Conservation (phyloP, 2,113 vertebrate species). For the Vidua macroura region DNA sequence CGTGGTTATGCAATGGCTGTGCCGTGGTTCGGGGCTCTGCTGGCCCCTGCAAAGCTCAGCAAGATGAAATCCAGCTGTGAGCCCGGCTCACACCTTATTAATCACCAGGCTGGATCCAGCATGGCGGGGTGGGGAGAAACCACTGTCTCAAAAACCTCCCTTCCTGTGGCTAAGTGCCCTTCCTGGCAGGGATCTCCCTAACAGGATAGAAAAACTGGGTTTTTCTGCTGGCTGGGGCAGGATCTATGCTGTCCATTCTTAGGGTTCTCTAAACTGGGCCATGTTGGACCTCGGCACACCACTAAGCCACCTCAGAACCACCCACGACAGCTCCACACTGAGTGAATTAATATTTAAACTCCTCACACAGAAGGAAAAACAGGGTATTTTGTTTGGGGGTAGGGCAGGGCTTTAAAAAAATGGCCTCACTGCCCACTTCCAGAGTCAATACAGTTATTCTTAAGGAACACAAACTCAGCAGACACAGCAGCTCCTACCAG, state of each 20-base stretch:
- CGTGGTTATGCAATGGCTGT: not conserved
- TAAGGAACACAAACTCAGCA: not conserved
- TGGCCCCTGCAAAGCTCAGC: not conserved
- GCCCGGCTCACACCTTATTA: slow-evolving; percentile 41
- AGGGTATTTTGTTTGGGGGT: not conserved
- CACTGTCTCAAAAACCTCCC: not conserved
- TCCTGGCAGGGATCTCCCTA: not conserved
- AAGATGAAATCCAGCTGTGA: slow-evolving; percentile 30
- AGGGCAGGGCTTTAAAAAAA: not conserved
- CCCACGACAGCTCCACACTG: not conserved
- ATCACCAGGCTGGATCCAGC: slow-evolving; percentile 18
- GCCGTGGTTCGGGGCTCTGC: not conserved
- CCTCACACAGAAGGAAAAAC: not conserved
- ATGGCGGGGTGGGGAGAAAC: not conserved
- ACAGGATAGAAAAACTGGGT: not conserved
- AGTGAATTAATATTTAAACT: not conserved
- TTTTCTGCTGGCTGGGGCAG: not conserved
- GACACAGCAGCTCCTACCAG: not conserved
- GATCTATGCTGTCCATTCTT: not conserved
- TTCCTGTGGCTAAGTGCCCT: not conserved
- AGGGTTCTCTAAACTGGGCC: not conserved
- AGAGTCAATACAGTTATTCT: not conserved
- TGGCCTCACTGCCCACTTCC: not conserved
- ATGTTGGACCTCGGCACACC: accelerated
- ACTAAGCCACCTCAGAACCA: not conserved